These are phyloP conservation scores for Cherax quadricarinatus DNA, from an alignment of 1,140 invertebrate genomes.

Conservation along the genomic window DNA sequence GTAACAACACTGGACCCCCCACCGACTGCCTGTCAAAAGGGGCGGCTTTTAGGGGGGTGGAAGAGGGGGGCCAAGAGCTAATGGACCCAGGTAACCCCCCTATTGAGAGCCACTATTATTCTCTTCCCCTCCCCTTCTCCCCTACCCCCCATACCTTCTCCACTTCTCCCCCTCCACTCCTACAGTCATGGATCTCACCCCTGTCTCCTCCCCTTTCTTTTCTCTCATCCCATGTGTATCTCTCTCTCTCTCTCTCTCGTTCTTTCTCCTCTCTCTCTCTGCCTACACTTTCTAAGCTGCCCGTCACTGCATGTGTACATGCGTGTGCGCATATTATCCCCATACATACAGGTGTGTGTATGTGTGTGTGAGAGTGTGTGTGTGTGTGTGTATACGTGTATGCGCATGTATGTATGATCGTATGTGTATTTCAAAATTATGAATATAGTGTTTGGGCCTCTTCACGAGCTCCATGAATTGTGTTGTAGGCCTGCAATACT, in stretches of 20 bases:
- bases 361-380: no score
- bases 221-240: neutral
- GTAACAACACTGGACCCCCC: conserved; percentile 44
- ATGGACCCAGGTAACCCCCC: conserved; percentile 65
- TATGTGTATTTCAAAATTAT: no score
- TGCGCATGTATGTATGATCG: no score
- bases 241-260: conserved; percentile 13
- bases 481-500: no score
- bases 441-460: no score
- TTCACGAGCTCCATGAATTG: no score
- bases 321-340: no score
- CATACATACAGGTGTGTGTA: no score
- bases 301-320: no score
- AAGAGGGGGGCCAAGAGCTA: conserved; percentile 50
- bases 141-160: neutral
- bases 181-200: neutral
- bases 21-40: conserved; percentile 55
- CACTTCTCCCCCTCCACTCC: neutral
- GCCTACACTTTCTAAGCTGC: neutral
- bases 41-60: conserved; percentile 37
- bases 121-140: neutral
- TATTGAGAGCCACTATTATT: conserved; percentile 61
- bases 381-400: no score
- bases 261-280: neutral
- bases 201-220: neutral